Evolutionary conservation across 2,888 invertebrate species (phyloP).

Genomic region (Lypha dubia): DNA sequence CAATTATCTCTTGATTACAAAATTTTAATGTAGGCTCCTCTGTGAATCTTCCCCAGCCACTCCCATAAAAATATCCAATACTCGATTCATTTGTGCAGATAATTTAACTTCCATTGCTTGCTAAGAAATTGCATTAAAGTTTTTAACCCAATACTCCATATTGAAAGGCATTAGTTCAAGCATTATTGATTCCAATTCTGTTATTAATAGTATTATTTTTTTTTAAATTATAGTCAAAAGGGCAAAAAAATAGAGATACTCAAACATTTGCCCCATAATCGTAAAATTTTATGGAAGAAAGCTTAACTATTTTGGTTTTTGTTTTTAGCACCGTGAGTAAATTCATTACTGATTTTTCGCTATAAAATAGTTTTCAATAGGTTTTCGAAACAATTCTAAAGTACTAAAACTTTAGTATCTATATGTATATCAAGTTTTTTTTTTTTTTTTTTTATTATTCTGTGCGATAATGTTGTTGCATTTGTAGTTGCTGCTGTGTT

Average conservation of each 20-base stretch:
- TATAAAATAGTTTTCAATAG: constrained; percentile 29
- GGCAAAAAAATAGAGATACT: constrained; percentile 10
- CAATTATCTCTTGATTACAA: no score
- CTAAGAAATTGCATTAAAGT: neutral
- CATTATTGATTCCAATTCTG: constrained; percentile 4
- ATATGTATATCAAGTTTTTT: constrained; percentile 36
- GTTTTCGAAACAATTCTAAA: constrained; percentile 35
- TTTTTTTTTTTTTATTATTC: neutral
- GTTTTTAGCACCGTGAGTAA: neutral
- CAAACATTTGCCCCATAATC: constrained; percentile 28
- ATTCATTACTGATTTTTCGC: constrained; percentile 39
- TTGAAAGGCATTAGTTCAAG: neutral
- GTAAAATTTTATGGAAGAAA: constrained; percentile 25
- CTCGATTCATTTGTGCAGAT: no score
- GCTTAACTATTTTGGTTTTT: constrained; percentile 14
- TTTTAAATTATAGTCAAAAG: constrained; percentile 4
- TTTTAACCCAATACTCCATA: neutral
- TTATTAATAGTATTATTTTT: neutral
- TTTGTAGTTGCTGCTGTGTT: constrained; percentile 28
- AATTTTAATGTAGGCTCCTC: no score
- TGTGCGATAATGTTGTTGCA: constrained; percentile 13
- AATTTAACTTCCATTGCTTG: no score
- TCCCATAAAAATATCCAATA: no score
- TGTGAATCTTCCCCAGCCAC: no score
- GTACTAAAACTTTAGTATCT: constrained; percentile 15